Conservation (phyloP, 2,797 vertebrate species). For the Dicrostonyx torquatus region DNA sequence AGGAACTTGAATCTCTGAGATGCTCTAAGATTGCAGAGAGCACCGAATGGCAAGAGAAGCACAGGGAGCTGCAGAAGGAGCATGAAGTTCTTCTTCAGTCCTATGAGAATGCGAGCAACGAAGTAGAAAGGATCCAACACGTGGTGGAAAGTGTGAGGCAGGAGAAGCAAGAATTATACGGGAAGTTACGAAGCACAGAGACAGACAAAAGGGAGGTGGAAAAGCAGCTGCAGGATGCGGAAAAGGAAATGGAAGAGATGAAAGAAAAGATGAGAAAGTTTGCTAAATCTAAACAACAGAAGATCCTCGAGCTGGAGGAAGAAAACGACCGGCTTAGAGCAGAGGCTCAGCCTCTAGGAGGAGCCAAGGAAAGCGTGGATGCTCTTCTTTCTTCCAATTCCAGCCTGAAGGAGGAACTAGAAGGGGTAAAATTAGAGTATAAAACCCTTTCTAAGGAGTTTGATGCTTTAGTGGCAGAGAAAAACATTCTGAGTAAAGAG, state of each 20-base stretch:
- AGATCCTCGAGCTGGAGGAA: constrained; percentile 96
- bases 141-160: constrained; percentile 93
- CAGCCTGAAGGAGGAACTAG: constrained; percentile 84
- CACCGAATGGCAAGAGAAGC: constrained; percentile 91
- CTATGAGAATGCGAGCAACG: constrained; percentile 96
- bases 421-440: constrained; percentile 84
- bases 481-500: constrained; percentile 87
- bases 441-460: constrained; percentile 86
- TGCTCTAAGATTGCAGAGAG: constrained; percentile 85
- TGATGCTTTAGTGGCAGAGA: constrained; percentile 86
- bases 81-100: constrained; percentile 97
- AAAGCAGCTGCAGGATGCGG: constrained; percentile 89
- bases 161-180: constrained; percentile 93
- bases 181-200: constrained; percentile 89
- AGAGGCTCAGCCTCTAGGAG: constrained; percentile 78
- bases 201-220: constrained; percentile 89
- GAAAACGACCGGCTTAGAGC: constrained; percentile 93
- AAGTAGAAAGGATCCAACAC: constrained; percentile 93
- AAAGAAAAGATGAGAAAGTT: constrained; percentile 99
- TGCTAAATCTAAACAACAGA: constrained; percentile 97
- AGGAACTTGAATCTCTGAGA: constrained; percentile 87
- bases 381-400: constrained; percentile 49
- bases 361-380: constrained; percentile 56
- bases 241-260: constrained; percentile 92
- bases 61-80: constrained; percentile 92